Percentiles rank a stretch among this genome's conserved stretches.
Evolutionary conservation across 2,797 vertebrate species (phyloP).

Genomic region (Enteromius treurensis): DNA sequence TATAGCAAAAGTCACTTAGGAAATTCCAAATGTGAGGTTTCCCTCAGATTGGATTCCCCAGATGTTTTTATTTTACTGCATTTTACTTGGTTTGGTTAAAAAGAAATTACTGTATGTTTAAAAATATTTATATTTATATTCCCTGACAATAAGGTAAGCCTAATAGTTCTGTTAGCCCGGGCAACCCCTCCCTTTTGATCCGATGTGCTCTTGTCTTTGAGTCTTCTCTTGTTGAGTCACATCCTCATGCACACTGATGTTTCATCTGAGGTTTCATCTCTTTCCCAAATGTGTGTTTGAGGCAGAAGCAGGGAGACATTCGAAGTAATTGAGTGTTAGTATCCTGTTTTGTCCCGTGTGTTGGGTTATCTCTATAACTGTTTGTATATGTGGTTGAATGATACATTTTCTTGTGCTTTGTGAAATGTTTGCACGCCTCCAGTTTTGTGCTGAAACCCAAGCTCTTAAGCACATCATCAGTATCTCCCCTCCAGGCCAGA

Average conservation of each 20-base stretch:
- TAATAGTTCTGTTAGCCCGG: neutral
- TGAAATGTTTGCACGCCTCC: conserved; percentile 55
- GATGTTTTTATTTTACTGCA: neutral
- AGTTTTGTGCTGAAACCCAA: conserved; percentile 51
- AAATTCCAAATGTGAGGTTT: conserved; percentile 4
- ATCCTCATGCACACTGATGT: conserved; percentile 47
- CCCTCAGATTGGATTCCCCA: neutral
- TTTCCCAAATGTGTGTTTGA: conserved; percentile 10
- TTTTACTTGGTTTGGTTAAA: neutral
- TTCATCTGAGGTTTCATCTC: conserved; percentile 19
- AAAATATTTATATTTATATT: neutral
- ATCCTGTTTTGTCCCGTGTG: conserved; percentile 15
- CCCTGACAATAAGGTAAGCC: neutral
- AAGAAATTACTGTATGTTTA: neutral
- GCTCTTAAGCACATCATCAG: conserved; percentile 57
- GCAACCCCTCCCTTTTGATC: neutral
- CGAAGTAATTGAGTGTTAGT: neutral
- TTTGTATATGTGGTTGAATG: conserved; percentile 48
- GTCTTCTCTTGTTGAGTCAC: conserved; percentile 66
- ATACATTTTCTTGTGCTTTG: conserved; percentile 59
- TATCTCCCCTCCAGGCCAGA: conserved; percentile 63
- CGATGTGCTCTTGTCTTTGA: conserved; percentile 69
- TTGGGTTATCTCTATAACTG: conserved; percentile 40
- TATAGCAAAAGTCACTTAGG: neutral
- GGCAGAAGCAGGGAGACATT: neutral